These are phyloP conservation scores for Sussaba pulchella DNA, from an alignment of 2,888 invertebrate species.

Conservation along the genomic window DNA sequence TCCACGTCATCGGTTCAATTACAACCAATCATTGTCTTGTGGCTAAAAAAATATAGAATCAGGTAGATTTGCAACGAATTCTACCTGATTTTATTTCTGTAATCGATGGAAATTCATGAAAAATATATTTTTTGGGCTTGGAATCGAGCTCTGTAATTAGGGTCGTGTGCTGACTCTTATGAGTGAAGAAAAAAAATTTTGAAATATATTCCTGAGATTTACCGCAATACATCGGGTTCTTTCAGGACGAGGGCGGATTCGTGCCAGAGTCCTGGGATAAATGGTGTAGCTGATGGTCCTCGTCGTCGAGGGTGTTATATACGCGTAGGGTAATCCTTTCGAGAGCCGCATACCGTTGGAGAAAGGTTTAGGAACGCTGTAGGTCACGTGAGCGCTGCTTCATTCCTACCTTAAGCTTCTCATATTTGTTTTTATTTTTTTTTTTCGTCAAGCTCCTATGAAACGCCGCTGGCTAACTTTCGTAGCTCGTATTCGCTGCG, in stretches of 20 bases:
- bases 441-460: constrained; percentile 10
- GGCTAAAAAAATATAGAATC: background rate
- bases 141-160: background rate
- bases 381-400: constrained; percentile 37
- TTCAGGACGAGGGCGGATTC: constrained; percentile 28
- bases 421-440: background rate
- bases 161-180: background rate
- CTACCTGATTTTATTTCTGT: background rate
- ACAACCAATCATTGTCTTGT: no score
- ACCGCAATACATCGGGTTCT: constrained; percentile 24
- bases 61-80: background rate
- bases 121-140: background rate
- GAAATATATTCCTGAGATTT: constrained; percentile 28
- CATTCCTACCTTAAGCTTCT: background rate
- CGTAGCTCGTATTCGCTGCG: constrained; percentile 24
- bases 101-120: background rate
- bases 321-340: constrained; percentile 47
- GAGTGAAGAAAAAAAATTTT: constrained; percentile 20
- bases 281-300: constrained; percentile 29
- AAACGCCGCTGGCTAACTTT: background rate
- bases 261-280: constrained; percentile 36
- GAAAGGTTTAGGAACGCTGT: constrained; percentile 45
- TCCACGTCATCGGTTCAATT: no score
- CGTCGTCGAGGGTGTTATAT: constrained; percentile 43
- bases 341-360: constrained; percentile 34